Evolutionary conservation across 2,888 invertebrate genomes (phyloP).

Genomic region (Hypomecis atomaria): DNA sequence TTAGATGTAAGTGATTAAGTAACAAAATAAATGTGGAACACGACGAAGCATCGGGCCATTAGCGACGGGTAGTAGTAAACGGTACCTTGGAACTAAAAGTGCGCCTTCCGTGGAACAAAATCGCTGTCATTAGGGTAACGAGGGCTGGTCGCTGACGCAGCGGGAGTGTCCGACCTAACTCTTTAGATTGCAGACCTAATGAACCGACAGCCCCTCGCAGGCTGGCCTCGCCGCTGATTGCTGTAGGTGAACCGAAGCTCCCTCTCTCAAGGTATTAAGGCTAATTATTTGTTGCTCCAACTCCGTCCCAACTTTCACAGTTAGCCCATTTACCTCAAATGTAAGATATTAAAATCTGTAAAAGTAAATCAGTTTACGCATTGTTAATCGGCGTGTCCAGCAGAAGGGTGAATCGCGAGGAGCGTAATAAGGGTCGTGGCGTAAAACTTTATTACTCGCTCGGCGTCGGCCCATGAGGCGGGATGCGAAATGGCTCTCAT

Average conservation of each 20-base stretch:
- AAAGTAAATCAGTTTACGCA: conserved; percentile 72
- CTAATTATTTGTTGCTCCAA: conserved; percentile 46
- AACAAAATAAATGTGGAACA: conserved; percentile 68
- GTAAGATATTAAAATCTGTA: conserved; percentile 37
- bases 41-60: conserved; percentile 73
- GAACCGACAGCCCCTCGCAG: conserved; percentile 71
- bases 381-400: conserved; percentile 73
- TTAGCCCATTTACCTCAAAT: conserved; percentile 38
- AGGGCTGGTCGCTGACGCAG: conserved; percentile 76
- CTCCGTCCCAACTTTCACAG: conserved; percentile 36
- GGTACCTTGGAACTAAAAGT: conserved; percentile 75
- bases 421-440: conserved; percentile 71
- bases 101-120: conserved; percentile 74
- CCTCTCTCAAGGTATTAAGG: conserved; percentile 52
- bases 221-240: conserved; percentile 57
- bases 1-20: conserved; percentile 61
- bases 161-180: conserved; percentile 69
- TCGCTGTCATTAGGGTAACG: conserved; percentile 83
- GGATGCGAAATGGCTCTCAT: conserved; percentile 73
- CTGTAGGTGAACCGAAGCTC: conserved; percentile 51
- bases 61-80: conserved; percentile 75
- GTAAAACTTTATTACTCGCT: conserved; percentile 76
- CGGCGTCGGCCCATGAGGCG: conserved; percentile 64
- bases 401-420: conserved; percentile 62
- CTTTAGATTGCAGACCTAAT: conserved; percentile 75